Conservation (phyloP, 2,888 invertebrate genomes). For the Diachrysia chrysitis region DNA sequence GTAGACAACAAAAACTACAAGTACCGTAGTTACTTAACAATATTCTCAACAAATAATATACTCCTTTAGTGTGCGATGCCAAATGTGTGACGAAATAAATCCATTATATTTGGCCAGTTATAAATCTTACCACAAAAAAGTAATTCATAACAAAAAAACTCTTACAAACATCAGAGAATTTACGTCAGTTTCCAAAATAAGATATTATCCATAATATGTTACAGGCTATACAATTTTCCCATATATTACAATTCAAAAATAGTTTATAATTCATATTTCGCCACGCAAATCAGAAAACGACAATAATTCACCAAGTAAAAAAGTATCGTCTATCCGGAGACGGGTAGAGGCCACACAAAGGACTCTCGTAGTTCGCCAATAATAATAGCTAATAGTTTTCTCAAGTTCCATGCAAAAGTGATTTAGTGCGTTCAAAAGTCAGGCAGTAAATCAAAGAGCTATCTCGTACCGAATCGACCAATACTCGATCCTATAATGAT, state of each 20-base stretch:
- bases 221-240: constrained; percentile 56
- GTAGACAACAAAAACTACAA: neutral
- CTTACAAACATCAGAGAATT: constrained; percentile 38
- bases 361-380: constrained; percentile 81
- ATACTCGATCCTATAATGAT: constrained; percentile 77
- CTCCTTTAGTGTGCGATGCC: too few species aligned
- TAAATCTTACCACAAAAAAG: constrained; percentile 46
- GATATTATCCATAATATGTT: constrained; percentile 62
- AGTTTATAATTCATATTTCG: constrained; percentile 74
- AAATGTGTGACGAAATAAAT: constrained; percentile 23
- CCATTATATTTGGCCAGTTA: constrained; percentile 27
- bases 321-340: constrained; percentile 68
- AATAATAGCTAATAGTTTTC: constrained; percentile 88
- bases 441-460: constrained; percentile 84
- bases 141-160: constrained; percentile 26
- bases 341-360: constrained; percentile 75
- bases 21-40: neutral
- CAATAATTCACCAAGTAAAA: constrained; percentile 75
- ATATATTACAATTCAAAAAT: constrained; percentile 66
- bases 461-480: constrained; percentile 76
- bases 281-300: constrained; percentile 79
- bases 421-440: constrained; percentile 87
- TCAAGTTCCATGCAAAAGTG: constrained; percentile 86
- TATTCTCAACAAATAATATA: neutral
- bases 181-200: constrained; percentile 60